phyloP scores from a whole-genome alignment of 2,113 vertebrate species.

The Pseudopipra pipra region DNA sequence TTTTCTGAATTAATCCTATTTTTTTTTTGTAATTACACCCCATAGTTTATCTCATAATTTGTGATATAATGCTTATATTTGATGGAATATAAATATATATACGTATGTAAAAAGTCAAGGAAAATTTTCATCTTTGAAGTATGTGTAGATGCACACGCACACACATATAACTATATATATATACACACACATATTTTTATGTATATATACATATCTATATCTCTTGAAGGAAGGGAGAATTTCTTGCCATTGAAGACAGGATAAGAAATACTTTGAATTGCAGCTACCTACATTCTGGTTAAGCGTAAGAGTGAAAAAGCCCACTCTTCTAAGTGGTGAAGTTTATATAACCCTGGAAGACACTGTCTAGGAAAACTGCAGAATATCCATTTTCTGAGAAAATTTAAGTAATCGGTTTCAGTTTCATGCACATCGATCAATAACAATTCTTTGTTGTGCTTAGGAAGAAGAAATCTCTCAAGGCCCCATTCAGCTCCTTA shows the following conservation, averaged over 20 bases:
- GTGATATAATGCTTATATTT: neutral
- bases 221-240: neutral
- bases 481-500: neutral
- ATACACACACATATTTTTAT: neutral
- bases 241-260: neutral
- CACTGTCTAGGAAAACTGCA: neutral
- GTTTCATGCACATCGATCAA: neutral
- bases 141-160: neutral
- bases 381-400: neutral
- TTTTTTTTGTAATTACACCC: neutral
- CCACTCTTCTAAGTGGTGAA: neutral
- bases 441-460: neutral
- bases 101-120: neutral
- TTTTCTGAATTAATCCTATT: neutral
- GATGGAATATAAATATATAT: neutral
- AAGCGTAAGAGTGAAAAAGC: neutral
- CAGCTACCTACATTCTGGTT: neutral
- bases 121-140: conserved; percentile 7
- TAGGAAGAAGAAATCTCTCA: neutral
- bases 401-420: neutral
- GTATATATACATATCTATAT: neutral
- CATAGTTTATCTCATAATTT: neutral
- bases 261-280: neutral
- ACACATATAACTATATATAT: neutral
- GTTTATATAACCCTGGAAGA: neutral